Conservation (phyloP, 1,140 invertebrate genomes). For the Drosophila athabasca region DNA sequence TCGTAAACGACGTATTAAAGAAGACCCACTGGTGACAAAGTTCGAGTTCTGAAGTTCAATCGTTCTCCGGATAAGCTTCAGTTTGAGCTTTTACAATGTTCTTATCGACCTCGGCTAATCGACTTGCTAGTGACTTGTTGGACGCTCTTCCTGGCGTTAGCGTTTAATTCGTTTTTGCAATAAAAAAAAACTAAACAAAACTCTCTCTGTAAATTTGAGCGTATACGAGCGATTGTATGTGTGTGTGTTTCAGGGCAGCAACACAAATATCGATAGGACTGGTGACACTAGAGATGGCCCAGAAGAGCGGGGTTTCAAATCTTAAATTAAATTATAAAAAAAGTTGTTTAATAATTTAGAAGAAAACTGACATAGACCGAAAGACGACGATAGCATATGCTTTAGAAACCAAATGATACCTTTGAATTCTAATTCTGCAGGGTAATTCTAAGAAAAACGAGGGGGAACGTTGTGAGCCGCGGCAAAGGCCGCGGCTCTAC, state of each 20-base stretch:
- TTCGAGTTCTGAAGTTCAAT: slow-evolving; percentile 68
- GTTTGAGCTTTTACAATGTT: slow-evolving; percentile 37
- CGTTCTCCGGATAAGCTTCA: slow-evolving; percentile 22
- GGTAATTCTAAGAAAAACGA: no score
- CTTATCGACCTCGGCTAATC: slow-evolving; percentile 42
- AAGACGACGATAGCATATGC: no score
- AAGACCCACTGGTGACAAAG: slow-evolving; percentile 54
- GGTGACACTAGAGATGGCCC: neutral
- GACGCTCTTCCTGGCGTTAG: slow-evolving; percentile 8
- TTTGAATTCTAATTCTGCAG: no score
- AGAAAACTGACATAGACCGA: no score
- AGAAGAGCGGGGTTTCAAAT: neutral
- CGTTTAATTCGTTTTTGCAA: slow-evolving; percentile 41
- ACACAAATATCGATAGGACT: slow-evolving; percentile 14
- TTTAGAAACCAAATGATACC: no score
- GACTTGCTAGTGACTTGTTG: slow-evolving; percentile 11
- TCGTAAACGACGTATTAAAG: slow-evolving; percentile 19
- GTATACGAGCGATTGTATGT: slow-evolving; percentile 16
- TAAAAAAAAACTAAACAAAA: slow-evolving; percentile 52
- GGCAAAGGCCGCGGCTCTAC: no score
- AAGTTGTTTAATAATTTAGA: no score
- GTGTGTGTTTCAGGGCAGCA: slow-evolving; percentile 20
- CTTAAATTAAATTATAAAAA: neutral
- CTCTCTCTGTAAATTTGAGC: slow-evolving; percentile 43
- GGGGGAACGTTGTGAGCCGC: no score